Percentiles rank a stretch among this genome's conserved stretches.
phyloP scores from a whole-genome alignment of 2,888 invertebrate species.

The Cylloceria caligata region DNA sequence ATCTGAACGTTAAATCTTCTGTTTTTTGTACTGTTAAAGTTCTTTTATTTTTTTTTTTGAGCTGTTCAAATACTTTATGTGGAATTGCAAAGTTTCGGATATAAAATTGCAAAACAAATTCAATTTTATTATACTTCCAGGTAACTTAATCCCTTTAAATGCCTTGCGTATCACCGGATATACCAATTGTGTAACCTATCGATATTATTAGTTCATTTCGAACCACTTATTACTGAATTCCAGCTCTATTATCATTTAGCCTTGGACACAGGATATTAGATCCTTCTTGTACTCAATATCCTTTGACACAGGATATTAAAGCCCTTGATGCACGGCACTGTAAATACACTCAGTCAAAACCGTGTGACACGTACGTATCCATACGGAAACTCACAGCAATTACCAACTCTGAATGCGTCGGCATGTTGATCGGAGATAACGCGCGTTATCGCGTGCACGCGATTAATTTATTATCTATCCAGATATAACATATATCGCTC shows the following conservation, averaged over 20 bases:
- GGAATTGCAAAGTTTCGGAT: too few species aligned
- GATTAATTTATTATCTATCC: slow-evolving; percentile 27
- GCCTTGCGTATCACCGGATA: too few species aligned
- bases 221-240: background rate
- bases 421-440: slow-evolving; percentile 26
- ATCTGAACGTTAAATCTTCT: too few species aligned
- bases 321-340: background rate
- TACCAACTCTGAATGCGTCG: background rate
- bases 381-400: background rate
- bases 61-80: too few species aligned
- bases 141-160: too few species aligned
- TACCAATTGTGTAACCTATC: too few species aligned
- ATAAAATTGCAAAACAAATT: too few species aligned
- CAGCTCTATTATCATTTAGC: background rate
- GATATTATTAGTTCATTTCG: background rate
- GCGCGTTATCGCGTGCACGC: slow-evolving; percentile 23
- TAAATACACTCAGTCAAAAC: background rate
- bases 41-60: too few species aligned
- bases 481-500: background rate
- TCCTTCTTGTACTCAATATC: background rate
- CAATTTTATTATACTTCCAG: too few species aligned
- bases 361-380: background rate
- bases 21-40: too few species aligned
- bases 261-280: slow-evolving; percentile 37
- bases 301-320: slow-evolving; percentile 10